A percentile compares a stretch with the other conserved stretches of the same genome.
Conservation (phyloP, 2,113 vertebrate species). For the Alouatta palliata region DNA sequence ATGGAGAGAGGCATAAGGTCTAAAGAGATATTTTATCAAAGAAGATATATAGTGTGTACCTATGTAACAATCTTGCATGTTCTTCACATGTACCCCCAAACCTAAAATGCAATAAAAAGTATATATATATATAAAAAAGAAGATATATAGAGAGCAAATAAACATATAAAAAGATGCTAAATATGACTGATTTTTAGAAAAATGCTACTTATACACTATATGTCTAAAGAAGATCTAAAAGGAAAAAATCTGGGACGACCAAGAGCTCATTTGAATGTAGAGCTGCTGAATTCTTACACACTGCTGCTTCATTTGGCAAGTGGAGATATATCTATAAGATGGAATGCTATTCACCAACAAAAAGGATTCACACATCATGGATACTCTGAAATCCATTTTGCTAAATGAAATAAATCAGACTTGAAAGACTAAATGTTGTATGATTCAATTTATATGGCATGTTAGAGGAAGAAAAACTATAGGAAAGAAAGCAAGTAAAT, state of each 20-base stretch:
- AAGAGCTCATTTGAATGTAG: not conserved
- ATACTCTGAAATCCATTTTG: not conserved
- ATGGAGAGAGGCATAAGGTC: not conserved
- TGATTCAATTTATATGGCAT: not conserved
- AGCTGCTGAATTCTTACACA: not conserved
- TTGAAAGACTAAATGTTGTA: not conserved
- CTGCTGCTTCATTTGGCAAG: not conserved
- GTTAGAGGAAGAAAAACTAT: not conserved
- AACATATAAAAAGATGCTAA: not conserved
- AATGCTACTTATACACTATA: not conserved
- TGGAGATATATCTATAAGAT: not conserved
- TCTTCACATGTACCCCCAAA: too few relatives aligned
- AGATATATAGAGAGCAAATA: not conserved
- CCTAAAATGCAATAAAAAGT: too few relatives aligned
- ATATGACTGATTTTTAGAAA: not conserved
- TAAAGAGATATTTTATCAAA: not conserved
- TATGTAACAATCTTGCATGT: too few relatives aligned
- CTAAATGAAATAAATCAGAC: not conserved
- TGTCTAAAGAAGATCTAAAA: not conserved
- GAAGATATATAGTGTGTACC: too few relatives aligned
- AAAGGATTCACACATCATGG: not conserved
- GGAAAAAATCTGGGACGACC: not conserved
- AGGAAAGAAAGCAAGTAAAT: not conserved
- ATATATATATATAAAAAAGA: too few relatives aligned
- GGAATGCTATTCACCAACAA: not conserved